Conservation (phyloP, 2,797 vertebrate species). For the Melopsittacus undulatus region DNA sequence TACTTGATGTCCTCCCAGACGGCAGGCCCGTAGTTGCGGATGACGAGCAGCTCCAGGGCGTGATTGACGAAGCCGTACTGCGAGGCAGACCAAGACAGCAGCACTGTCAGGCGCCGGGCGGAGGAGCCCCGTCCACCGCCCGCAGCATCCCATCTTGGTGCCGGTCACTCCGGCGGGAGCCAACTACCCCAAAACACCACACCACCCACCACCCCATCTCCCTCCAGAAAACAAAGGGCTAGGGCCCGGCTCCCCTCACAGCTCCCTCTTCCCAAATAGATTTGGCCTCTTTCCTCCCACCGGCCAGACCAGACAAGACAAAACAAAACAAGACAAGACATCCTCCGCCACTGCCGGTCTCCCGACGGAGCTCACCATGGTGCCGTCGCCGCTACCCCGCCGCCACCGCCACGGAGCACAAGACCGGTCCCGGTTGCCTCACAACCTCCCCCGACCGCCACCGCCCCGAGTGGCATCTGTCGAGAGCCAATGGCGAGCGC, state of each 20-base stretch:
- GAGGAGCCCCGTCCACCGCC: background rate
- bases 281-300: background rate
- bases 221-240: background rate
- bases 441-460: background rate
- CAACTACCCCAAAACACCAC: background rate
- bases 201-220: too few relatives aligned
- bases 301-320: background rate
- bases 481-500: constrained; percentile 60
- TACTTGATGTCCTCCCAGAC: constrained; percentile 99
- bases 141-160: background rate
- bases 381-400: background rate
- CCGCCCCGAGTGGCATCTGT: constrained; percentile 46
- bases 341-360: too few relatives aligned
- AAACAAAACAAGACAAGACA: too few relatives aligned
- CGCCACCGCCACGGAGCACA: background rate
- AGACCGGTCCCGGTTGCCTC: background rate
- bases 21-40: constrained; percentile 95
- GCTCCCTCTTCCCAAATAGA: background rate
- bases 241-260: background rate
- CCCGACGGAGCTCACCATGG: constrained; percentile 62
- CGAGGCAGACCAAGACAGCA: background rate
- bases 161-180: background rate
- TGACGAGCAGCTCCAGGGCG: constrained; percentile 96
- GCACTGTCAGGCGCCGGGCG: background rate
- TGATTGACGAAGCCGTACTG: constrained; percentile 99